Base-by-base conservation (phyloP, 2,797 vertebrate species). In the Fistularia commersonii region DNA sequence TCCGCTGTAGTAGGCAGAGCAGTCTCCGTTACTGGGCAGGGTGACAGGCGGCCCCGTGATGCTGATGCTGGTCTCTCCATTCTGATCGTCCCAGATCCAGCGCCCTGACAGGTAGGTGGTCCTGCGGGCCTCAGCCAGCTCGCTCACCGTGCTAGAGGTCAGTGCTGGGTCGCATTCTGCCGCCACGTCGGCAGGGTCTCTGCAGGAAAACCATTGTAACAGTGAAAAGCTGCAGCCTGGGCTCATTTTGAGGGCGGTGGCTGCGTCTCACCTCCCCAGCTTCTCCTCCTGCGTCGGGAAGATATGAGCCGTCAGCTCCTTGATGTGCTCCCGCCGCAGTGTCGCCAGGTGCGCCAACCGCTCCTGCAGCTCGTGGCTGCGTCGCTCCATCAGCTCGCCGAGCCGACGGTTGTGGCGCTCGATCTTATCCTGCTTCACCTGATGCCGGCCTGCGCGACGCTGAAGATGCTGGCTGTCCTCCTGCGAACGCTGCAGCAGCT, bases 1-100 rank as follows among this genome's bases (percentile, higher is more conserved):
- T 94, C 95, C 97, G 50, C 42, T 95, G 85, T 98, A 98, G 70
- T 98, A 99, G 1, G 95, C 92, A 0, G 96, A 98, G 71, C 95
- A 99, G 86, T 99, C 96, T 1, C 97, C 96, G 0, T 97, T 98
- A 81, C 93, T 96, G 0, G 96, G 96, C 34, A 99, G 87, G 8
- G 88, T 91, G 47, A 98, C 96, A 62, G 92, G 92, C 1, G 94
- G 88, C 0, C 95, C 94, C 0, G 94, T 92, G 80, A 99, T 98
- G 81, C 95, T 93, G 70, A 98, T 95, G 90, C 94, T 96, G 65
- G 94, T 97, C 80, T 99, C 97, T 11, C 96, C 96, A 0, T 98
- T 98, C 77, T 97, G 94, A 51, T 99, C 96, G 0, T 98, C 95
- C 64, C 96, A 99, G 80, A 98, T 93, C 97, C 97, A 99, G 57